Base-by-base conservation (phyloP, 1,140 invertebrate genomes). In the Bemisia tabaci region DNA sequence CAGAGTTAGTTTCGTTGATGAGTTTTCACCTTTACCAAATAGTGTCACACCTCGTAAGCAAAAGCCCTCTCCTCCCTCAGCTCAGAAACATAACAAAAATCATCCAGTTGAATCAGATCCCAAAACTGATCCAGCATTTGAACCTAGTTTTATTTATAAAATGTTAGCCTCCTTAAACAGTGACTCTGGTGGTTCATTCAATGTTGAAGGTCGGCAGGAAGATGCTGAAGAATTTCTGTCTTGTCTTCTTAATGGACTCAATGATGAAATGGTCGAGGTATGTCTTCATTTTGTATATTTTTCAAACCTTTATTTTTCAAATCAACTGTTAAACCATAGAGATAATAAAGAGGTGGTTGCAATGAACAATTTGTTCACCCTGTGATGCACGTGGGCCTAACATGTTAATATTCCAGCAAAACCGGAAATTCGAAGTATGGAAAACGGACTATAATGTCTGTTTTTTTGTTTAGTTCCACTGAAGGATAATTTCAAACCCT, bases 161-260 rank as follows among this genome's bases (percentile, higher is more conserved):
- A 87, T 94, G 77, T 81, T 95, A 69, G 84, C 82, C 67, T 76
- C 85, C 64, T 87, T 90, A 12, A 85, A 89, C 24, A 82, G 85
- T 33, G 85, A 85, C 39, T 86, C 86, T 69, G 22, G 33, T 48
- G 33, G 5, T 9, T 83, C 79, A 23, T 85, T 85, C 72, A 81
- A 84, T 62, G 81, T 90, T 68, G 89, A 91, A 78, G 92, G 91
- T 2, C 78, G 91, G 11, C 92, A 97, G 75, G 93, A 97, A 77
- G 94, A 97, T 79, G 94, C 94, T 0, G 94, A 97, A 77, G 94
- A 97, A 74, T 97, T 97, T 77, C 81, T 97, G 1, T 90, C 90
- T 17, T 94, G 89, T 78, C 81, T 97, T 62, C 82, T 97, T 1
- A 97, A 97, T 78, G 89, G 90, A 27, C 83, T 97, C 33, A 94